phyloP scores from a whole-genome alignment of 2,797 vertebrate species.

The Otus scops region DNA sequence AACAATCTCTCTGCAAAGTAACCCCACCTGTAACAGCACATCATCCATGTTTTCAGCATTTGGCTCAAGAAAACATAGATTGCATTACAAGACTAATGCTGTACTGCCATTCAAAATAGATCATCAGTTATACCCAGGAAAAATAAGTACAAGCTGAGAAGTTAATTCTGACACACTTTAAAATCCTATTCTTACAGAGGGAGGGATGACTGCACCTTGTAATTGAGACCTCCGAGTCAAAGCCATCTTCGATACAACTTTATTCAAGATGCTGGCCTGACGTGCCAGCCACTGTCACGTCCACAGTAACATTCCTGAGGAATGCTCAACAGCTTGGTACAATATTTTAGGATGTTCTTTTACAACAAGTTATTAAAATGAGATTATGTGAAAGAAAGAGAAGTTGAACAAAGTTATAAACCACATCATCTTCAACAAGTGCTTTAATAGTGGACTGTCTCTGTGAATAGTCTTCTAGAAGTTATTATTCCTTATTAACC shows the following conservation, averaged over 20 bases:
- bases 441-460: neutral
- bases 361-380: neutral
- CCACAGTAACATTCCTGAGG: neutral
- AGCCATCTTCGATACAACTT: neutral
- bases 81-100: neutral
- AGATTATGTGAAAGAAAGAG: neutral
- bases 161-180: neutral
- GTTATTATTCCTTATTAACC: neutral
- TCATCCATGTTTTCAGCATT: neutral
- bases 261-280: neutral
- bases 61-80: neutral
- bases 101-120: neutral
- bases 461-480: neutral
- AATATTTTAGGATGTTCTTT: neutral
- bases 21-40: neutral
- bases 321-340: neutral
- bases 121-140: neutral
- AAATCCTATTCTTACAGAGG: neutral
- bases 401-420: neutral
- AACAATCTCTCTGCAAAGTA: neutral
- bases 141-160: neutral
- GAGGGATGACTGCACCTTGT: neutral
- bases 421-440: neutral
- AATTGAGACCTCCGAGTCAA: neutral
- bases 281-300: neutral